Evolutionary conservation across 2,797 vertebrate species (phyloP), one percentile per base, ranked within the genome.

Genomic region (Knipowitschia caucasica): DNA sequence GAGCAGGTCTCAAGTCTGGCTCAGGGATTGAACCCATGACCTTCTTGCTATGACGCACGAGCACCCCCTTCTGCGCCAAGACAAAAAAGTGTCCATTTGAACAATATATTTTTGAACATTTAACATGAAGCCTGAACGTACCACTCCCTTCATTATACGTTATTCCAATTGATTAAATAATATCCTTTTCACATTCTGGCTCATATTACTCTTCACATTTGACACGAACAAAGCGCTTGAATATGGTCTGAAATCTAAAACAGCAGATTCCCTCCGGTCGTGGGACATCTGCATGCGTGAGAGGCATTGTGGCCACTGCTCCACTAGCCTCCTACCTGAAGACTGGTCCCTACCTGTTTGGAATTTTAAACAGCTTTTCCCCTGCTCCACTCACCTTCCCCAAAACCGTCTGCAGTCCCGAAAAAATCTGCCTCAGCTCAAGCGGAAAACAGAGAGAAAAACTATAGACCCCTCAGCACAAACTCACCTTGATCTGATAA

Each of bases 281-380:
- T 8, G 9, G 2, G 9, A 21, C 55, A 63, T 72, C 35, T 64
- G 44, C 45, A 23, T 49, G 33, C 8, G 43, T 49, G 55, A 39
- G 44, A 27, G 52, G 49, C 17, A 21, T 50, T 54, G 39, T 45
- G 21, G 55, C 65, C 58, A 66, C 70, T 59, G 64, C 77, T 82
- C 68, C 67, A 63, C 79, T 70, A 75, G 67, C 75, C 69, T 74
- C 78, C 75, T 50, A 50, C 49, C 49, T 70, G 80, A 78, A 81
- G 75, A 71, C 72, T 84, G 54, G 0, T 79, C 60, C 49, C 64
- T 83, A 85, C 84, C 84, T 86, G 85, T 85, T 72, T 77, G 52
- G 87, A 89, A 88, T 89, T 80, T 84, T 83, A 90, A 90, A 65
- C 75, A 86, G 73, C n/a, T 61, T 67, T 72, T 70, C 59, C 54